Conservation (phyloP, 2,113 vertebrate species). For the Bujurquina vittata region DNA sequence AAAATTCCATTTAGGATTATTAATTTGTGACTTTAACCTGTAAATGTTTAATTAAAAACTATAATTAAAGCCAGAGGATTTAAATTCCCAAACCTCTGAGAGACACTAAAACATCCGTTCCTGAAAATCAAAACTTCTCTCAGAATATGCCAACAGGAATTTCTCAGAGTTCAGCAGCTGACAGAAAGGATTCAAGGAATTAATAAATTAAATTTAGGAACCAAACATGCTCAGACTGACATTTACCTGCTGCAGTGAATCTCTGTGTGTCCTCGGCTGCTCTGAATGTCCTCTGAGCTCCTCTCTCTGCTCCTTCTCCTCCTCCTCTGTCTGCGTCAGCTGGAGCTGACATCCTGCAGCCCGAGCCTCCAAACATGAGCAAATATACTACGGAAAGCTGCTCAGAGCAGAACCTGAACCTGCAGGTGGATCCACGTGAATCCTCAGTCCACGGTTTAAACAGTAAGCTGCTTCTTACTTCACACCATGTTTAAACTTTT, state of each 20-base stretch:
- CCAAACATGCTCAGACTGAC: background rate
- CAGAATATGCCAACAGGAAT: no score
- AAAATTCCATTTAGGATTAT: no score
- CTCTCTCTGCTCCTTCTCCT: background rate
- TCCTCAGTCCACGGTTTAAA: no score
- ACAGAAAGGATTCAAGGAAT: no score
- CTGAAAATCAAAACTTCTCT: background rate
- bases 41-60: background rate
- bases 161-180: no score
- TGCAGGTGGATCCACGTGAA: background rate
- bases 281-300: background rate
- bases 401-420: background rate
- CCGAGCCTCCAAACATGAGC: background rate
- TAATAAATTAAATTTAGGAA: no score
- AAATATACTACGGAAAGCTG: no score
- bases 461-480: no score
- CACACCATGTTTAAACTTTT: background rate
- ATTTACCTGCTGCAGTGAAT: background rate
- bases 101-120: background rate
- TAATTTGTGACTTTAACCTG: no score
- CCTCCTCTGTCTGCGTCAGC: conserved; percentile 7
- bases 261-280: background rate
- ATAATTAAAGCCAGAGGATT: background rate
- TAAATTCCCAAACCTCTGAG: background rate
- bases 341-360: conserved; percentile 31